Base-by-base conservation (phyloP, 2,888 invertebrate species). In the Leptothorax acervorum region DNA sequence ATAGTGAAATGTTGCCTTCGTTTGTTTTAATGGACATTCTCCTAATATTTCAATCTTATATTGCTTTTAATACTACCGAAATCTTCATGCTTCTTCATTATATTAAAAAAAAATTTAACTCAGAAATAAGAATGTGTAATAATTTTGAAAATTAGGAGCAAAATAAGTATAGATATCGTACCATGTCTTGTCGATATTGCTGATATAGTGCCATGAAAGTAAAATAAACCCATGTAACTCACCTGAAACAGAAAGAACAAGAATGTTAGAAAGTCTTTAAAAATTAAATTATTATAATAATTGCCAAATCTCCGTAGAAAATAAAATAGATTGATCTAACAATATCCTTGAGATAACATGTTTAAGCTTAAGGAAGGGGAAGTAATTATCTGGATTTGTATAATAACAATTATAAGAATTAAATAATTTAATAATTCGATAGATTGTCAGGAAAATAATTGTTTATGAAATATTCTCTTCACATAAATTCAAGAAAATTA, bases 201-300 rank as follows among this genome's bases (percentile, higher is more conserved):
- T 63, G 12, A 6, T 31, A n/a, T 39, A 75, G 0, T 42, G 18
- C 8, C 78, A 57, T 53, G 23, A 45, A 48, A 57, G 45, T 70
- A 71, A 71, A 60, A 18, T 57, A 6, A 42, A 42, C 2, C 12
- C 45, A 31, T 18, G 9, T 57, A 79, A 79, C 79, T 79, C 45
- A 79, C 71, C 78, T 79, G 71, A 15, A 79, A 79, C 23, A 71
- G 2, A 79, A 79, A 79, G 5, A 76, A 28, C 9, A 78, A 57
- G 0, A 71, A 48, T 23, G 57, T 79, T 48, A 79, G 11, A 28
- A 18, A 31, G 3, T 48, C 4, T 18, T 15, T 2, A 55, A 31
- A 31, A 75, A 39, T 51, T n/a, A 2, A 63, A 42, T n/a, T 39
- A 45, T 45, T 42, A 23, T 23, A 0, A 1, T 66, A 45, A 5